phyloP scores from a whole-genome alignment of 2,797 vertebrate genomes.

The Poliocrania exsul region DNA sequence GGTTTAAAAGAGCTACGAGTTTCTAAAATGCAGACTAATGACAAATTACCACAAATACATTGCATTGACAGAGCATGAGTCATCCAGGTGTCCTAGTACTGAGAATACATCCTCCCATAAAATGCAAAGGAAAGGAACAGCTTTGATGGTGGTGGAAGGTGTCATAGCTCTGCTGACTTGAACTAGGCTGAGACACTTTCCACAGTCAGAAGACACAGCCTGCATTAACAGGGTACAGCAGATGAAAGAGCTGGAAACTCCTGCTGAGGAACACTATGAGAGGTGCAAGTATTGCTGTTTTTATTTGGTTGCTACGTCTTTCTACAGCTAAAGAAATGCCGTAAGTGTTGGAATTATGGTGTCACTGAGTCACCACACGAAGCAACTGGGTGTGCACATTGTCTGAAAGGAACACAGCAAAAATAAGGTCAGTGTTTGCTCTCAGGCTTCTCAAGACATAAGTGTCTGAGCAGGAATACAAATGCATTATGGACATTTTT shows the following conservation, averaged over 20 bases:
- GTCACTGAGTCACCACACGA: not conserved
- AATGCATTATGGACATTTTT: accelerated
- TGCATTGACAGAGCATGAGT: not conserved
- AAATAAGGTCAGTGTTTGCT: not conserved
- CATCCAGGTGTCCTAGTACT: not conserved
- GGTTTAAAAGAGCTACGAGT: not conserved
- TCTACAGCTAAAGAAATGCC: not conserved
- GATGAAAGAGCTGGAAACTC: not conserved
- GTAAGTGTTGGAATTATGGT: not conserved
- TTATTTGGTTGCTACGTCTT: not conserved
- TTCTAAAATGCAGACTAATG: not conserved
- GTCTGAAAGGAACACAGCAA: not conserved
- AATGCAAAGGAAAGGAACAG: not conserved
- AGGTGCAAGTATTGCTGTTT: not conserved
- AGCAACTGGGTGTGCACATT: not conserved
- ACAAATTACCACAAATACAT: not conserved
- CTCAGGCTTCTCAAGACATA: not conserved
- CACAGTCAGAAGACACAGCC: not conserved
- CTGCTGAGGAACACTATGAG: not conserved
- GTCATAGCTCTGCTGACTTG: not conserved
- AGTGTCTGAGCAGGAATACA: not conserved
- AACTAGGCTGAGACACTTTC: not conserved
- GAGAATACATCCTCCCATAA: not conserved
- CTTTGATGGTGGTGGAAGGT: not conserved
- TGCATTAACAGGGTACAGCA: not conserved